Percentiles rank a stretch among this genome's conserved stretches.
Evolutionary conservation across 2,113 vertebrate species (phyloP).

Genomic region (Syrmaticus mikado): DNA sequence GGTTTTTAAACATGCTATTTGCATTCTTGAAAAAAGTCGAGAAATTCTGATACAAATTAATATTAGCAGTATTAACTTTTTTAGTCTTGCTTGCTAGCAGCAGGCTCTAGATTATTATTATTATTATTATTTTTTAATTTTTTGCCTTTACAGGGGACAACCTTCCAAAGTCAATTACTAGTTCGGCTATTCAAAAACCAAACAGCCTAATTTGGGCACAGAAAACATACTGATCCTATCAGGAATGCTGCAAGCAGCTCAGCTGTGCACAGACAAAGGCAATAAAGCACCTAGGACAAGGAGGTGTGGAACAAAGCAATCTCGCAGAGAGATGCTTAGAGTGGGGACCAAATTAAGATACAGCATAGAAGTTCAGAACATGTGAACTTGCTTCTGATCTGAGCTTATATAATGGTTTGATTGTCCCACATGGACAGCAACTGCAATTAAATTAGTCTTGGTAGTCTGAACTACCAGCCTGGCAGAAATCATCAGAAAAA

Average conservation of each 20-base stretch:
- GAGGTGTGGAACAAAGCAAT: not conserved
- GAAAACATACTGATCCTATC: slow-evolving; percentile 31
- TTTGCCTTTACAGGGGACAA: not conserved
- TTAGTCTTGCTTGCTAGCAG: not conserved
- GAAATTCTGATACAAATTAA: not conserved
- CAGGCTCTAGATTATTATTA: not conserved
- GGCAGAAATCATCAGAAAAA: not conserved
- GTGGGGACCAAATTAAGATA: not conserved
- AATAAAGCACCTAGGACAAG: not conserved
- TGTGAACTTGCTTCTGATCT: not conserved
- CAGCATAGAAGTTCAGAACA: not conserved
- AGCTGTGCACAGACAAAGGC: not conserved
- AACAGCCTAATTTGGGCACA: not conserved
- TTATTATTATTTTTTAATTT: not conserved
- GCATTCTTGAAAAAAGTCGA: not conserved
- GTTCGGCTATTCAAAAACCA: not conserved
- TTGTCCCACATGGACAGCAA: not conserved
- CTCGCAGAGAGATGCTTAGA: not conserved
- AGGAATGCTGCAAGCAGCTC: not conserved
- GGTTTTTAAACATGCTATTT: not conserved
- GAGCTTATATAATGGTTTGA: not conserved
- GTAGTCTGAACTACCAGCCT: not conserved
- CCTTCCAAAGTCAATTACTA: not conserved
- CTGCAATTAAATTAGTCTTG: not conserved
- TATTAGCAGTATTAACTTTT: not conserved